Evolutionary conservation across 2,113 vertebrate species (phyloP), one percentile per base, ranked within the genome.

Genomic region (Clarias macrocephalus): DNA sequence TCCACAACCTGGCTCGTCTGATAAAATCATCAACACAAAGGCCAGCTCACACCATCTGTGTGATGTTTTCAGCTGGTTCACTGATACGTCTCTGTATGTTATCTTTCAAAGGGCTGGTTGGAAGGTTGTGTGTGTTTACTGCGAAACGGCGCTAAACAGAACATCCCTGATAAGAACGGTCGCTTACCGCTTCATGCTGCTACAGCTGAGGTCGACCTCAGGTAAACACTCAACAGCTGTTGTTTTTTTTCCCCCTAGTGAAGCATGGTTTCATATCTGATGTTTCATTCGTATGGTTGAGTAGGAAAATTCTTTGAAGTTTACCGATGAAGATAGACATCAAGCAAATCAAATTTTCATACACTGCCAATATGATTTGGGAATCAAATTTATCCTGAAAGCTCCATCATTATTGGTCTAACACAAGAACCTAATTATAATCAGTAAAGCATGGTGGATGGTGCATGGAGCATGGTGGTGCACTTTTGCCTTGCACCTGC

Each of bases 111-210:
- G 96, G 97, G 97, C 23, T 97, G 97, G 97, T 94, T 97, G 33
- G 97, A 97, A 91, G 97, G 97, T 82, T 97, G 97, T 89, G 93
- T 97, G 88, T 97, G 96, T 92, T 92, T 97, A 70, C 94, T 97
- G 33, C 94, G 97, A 89, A 97, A 97, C 0, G 97, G 97, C 63
- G 97, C 97, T 91, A 97, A 96, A 83, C 97, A 97, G 91, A 97
- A 96, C 84, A 96, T 97, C 83, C 94, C 97, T 0, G 97, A 97
- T 91, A 97, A 97, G 94, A 97, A 96, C 0, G 97, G 97, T 72
- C 96, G 97, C 54, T 89, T 97, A 89, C 97, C 97, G 0, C 93
- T 97, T 5, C 97, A 97, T 0, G 97, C 97, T 62, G 97, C 97
- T 81, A 97, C 97, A 0, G 96, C 96, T 6, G 96, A 97, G 86